Percentiles rank a stretch among this genome's conserved stretches.
These are phyloP conservation scores for Artemia sinica DNA, from an alignment of 2,888 invertebrate species.

Conservation along the genomic window DNA sequence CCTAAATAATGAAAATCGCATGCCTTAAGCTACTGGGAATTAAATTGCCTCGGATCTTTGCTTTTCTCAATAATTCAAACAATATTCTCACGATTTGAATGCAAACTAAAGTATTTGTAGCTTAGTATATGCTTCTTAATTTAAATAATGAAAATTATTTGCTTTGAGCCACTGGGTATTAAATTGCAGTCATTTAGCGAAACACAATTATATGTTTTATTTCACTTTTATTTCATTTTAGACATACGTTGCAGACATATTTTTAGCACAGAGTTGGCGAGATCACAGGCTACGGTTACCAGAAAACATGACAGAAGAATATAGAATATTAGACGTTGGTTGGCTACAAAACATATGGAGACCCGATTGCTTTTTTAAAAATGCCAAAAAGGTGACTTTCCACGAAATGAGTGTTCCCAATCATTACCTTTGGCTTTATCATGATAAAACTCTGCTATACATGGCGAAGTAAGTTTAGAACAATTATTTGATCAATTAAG, in stretches of 20 bases:
- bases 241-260: conserved; percentile 85
- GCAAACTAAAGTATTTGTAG: too few relatives aligned
- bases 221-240: conserved; percentile 33
- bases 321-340: conserved; percentile 69
- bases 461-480: conserved; percentile 61
- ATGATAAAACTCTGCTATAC: conserved; percentile 73
- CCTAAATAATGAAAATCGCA: too few relatives aligned
- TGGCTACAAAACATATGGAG: conserved; percentile 82
- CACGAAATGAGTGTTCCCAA: conserved; percentile 89
- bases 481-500: too few relatives aligned
- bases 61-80: too few relatives aligned
- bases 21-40: too few relatives aligned
- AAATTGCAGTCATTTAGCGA: too few relatives aligned
- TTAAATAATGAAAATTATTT: too few relatives aligned
- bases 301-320: conserved; percentile 85
- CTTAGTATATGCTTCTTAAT: too few relatives aligned
- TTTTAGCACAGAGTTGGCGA: conserved; percentile 78
- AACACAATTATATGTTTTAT: background rate
- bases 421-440: conserved; percentile 76
- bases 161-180: too few relatives aligned
- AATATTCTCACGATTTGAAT: too few relatives aligned
- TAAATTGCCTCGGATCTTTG: too few relatives aligned
- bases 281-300: conserved; percentile 70
- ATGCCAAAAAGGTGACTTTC: conserved; percentile 76
- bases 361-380: conserved; percentile 83